Evolutionary conservation across 1,140 invertebrate species (phyloP), one percentile per base, ranked within the genome.

Genomic region (Frieseomelitta varia): DNA sequence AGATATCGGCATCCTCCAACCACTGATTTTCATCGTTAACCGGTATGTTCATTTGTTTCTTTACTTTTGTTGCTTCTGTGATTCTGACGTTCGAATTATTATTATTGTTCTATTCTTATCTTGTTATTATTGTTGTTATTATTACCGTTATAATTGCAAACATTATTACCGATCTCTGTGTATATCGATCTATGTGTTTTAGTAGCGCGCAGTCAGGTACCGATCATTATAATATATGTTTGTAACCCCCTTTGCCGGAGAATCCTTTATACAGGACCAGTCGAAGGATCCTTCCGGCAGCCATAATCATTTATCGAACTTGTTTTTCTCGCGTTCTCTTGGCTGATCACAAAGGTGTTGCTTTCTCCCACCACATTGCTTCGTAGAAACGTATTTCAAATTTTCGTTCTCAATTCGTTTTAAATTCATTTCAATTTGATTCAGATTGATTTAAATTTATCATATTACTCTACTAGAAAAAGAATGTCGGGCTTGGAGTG

Each of bases 31-130:
- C 93, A 95, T 93, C 94, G 92, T 94, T 94, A 94, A 94, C 91
- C 92, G 94, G 94, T 95, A 95, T 94, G 94, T 95, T 94, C 91
- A 93, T 94, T 94, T 94, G 81, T 94, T 95, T 92, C 92, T 94
- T 94, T 92, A 94, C 89, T 94, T 94, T 94, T 85, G 84, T 92
- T 94, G 90, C 93, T 93, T 89, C 89, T 91, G 83, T 86, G 72
- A 82, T 90, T 88, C 67, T 81, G 76, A 87, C 68, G 79, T 90
- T 88, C 87, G 84, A 83, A 90, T 92, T 86, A 87, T 88, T 87
- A 87, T 89, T 87, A 90, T 88, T 34, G 78, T 89, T 86, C 79
- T 88, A 88, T 91, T 92, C 84, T 91, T 86, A 90, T 91, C 83
- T 90, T 87, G 86, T 87, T 87, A 84, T 88, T 88, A 91, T 92